A percentile compares a stretch with the other conserved stretches of the same genome.
These are phyloP conservation scores for Trogon melanurus DNA, from an alignment of 2,113 vertebrate species.

Conservation along the genomic window DNA sequence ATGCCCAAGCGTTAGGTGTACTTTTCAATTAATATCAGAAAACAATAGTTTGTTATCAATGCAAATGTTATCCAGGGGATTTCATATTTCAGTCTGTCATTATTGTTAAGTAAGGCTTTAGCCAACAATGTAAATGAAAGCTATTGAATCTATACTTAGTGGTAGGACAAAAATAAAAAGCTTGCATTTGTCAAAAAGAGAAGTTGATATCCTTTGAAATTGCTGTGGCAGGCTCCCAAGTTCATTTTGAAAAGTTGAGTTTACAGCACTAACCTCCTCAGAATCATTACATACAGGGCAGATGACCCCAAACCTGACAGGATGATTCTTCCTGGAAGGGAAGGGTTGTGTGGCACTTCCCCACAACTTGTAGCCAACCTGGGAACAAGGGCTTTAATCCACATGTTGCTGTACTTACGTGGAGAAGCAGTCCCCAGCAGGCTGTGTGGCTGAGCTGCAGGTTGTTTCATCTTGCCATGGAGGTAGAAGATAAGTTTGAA, in stretches of 20 bases:
- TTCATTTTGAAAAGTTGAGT: neutral
- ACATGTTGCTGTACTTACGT: fast-evolving
- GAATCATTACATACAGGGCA: neutral
- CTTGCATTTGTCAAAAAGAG: neutral
- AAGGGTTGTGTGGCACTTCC: neutral
- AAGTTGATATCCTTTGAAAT: neutral
- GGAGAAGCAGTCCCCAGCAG: neutral
- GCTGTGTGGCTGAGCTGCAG: neutral
- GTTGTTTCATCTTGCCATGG: neutral
- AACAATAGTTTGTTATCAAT: neutral
- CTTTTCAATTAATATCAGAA: neutral
- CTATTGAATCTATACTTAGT: neutral
- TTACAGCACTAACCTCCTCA: neutral
- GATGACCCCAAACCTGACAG: neutral
- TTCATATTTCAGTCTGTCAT: neutral
- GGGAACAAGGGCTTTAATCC: neutral
- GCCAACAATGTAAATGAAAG: neutral
- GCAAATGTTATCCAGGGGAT: neutral
- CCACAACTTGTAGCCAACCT: neutral
- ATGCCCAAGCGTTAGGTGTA: neutral
- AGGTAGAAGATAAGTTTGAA: neutral
- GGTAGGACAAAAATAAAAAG: neutral
- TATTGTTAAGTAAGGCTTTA: neutral
- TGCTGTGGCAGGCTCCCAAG: neutral
- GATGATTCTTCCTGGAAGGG: neutral